These are phyloP conservation scores for Megaleporinus macrocephalus DNA, from an alignment of 2,113 vertebrate species.

Conservation along the genomic window DNA sequence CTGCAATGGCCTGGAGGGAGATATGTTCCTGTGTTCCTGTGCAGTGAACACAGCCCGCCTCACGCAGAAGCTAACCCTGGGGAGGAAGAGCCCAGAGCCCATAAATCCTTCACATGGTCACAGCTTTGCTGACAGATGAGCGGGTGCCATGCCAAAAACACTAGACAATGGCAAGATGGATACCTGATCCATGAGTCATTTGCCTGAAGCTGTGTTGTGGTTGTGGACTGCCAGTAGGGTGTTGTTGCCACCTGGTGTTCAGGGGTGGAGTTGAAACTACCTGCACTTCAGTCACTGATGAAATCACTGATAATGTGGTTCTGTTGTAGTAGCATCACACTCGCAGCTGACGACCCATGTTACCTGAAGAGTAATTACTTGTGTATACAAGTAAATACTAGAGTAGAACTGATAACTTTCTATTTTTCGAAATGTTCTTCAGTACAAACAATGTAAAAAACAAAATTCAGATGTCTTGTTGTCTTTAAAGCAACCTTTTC, in stretches of 20 bases:
- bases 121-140: conserved; percentile 65
- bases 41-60: conserved; percentile 8
- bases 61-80: conserved; percentile 34
- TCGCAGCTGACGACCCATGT: neutral
- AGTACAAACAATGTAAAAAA: no score
- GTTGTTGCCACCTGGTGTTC: conserved; percentile 54
- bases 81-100: conserved; percentile 56
- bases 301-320: neutral
- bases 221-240: conserved; percentile 28
- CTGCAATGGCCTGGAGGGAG: conserved; percentile 27
- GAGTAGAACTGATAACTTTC: no score
- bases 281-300: neutral
- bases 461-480: no score
- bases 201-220: conserved; percentile 30
- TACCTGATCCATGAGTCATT: conserved; percentile 63
- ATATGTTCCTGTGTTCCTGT: conserved; percentile 19
- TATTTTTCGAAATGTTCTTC: no score
- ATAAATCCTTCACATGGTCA: conserved; percentile 69
- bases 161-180: conserved; percentile 54
- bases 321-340: neutral
- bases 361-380: no score
- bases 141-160: conserved; percentile 55
- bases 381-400: no score
- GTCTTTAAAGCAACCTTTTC: no score
- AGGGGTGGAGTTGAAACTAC: conserved; percentile 24